Percentiles rank a stretch among this genome's conserved stretches.
Conservation (phyloP, 1,140 invertebrate species). For the Linepithema humile region DNA sequence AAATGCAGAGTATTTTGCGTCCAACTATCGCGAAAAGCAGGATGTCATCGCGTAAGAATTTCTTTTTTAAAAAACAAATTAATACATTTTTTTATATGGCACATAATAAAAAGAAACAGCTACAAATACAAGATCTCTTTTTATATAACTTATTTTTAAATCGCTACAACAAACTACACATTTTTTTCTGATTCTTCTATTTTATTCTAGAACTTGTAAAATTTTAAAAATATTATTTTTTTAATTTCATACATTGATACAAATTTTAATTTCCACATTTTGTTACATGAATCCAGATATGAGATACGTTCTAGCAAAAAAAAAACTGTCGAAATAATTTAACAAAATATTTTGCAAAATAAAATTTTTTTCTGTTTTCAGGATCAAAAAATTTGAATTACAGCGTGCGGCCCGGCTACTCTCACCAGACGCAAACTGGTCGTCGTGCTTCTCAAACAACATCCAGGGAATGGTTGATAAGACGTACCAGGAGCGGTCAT, state of each 20-base stretch:
- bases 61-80: not conserved
- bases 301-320: not conserved
- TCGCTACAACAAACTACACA: no score
- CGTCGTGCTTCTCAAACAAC: slow-evolving; percentile 33
- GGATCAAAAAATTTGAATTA: slow-evolving; percentile 23
- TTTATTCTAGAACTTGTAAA: not conserved
- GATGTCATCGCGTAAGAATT: not conserved
- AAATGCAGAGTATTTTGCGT: not conserved
- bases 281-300: not conserved
- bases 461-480: slow-evolving; percentile 71
- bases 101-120: not conserved
- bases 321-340: not conserved
- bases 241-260: no score
- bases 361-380: not conserved
- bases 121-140: not conserved
- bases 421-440: slow-evolving; percentile 52
- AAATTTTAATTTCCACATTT: not conserved
- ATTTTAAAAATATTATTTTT: not conserved
- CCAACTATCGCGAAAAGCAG: not conserved
- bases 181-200: not conserved
- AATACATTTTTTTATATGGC: not conserved
- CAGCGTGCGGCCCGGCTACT: slow-evolving; percentile 18
- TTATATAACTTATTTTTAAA: not conserved
- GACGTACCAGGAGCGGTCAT: slow-evolving; percentile 77
- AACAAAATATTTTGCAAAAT: not conserved